Evolutionary conservation across 1,140 invertebrate genomes (phyloP), one percentile per base, ranked within the genome.

Genomic region (Octopus sinensis): DNA sequence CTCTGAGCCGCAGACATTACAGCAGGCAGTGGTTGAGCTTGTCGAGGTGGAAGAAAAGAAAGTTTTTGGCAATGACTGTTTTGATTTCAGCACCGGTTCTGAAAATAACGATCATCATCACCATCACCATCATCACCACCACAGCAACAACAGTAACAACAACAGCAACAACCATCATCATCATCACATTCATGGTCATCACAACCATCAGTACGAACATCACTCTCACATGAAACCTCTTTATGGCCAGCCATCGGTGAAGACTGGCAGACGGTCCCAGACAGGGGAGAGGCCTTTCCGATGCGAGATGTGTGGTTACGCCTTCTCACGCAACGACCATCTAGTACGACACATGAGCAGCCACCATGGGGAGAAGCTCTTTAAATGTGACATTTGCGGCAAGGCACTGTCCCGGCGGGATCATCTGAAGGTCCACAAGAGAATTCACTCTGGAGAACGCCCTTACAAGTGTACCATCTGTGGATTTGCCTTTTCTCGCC

Each of bases 401-500:
- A 99, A 98, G 91, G 98, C 98, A 77, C 99, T 99, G 93, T 99
- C 99, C 91, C 98, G 99, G 92, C 99, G 99, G 92, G 98, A 99
- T 91, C 98, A 99, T 90, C 92, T 99, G 84, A 98, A 97, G 71
- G 98, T 99, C 92, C 98, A 99, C 92, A 97, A 97, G 90, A 94
- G 98, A 83, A 92, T 99, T 82, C 98, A 99, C 92, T 98, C 95
- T 80, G 98, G 98, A 23, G 97, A 99, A 91, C 98, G 98, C 90
- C 97, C 97, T 12, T 99, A 98, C 91, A 96, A 99, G 91, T 99
- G 98, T 92, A 94, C 94, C 89, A 98, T 98, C 93, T 99, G 98
- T 95, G 93, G 97, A 51, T 23, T 53, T 53, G 53, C 54, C 4
- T 80, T 68, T 75, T 78, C 82, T 30, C 77, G 79, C 6, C 54